Percentiles rank a stretch among this genome's conserved stretches.
Evolutionary conservation across 2,797 vertebrate genomes (phyloP).

Genomic region (Acanthopagrus latus): DNA sequence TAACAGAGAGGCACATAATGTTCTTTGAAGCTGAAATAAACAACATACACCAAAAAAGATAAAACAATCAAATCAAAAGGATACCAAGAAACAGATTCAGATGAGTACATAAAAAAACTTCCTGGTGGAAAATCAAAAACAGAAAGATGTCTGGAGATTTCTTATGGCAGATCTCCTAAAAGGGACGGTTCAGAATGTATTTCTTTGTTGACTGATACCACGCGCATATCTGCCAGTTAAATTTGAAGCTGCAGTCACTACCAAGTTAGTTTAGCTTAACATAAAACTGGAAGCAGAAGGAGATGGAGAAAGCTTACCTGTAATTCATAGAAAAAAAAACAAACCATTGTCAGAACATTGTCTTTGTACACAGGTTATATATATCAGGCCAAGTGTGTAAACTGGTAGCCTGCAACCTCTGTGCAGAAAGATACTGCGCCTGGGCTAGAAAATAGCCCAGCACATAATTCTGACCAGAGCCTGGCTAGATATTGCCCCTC

Average conservation of each 20-base stretch:
- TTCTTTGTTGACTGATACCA: neutral
- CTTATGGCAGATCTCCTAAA: neutral
- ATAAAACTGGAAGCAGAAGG: neutral
- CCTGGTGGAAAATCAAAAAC: constrained; percentile 10
- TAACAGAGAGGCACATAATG: neutral
- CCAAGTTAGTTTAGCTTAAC: too few species aligned
- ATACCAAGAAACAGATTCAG: neutral
- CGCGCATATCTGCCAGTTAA: neutral
- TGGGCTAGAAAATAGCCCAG: neutral
- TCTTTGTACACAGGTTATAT: neutral
- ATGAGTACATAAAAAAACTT: neutral
- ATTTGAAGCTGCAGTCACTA: neutral
- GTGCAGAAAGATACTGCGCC: too few species aligned
- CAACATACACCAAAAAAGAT: neutral
- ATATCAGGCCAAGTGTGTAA: too few species aligned
- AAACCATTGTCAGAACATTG: neutral
- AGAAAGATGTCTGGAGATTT: neutral
- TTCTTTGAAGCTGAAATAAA: neutral
- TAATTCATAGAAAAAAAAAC: neutral
- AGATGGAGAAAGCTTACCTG: too few species aligned
- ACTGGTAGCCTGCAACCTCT: neutral
- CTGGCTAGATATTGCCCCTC: neutral
- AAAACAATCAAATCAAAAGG: neutral
- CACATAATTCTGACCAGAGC: neutral
- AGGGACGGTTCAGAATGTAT: neutral